These are phyloP conservation scores for Galbula dea DNA, from an alignment of 2,113 vertebrate species.

Conservation along the genomic window DNA sequence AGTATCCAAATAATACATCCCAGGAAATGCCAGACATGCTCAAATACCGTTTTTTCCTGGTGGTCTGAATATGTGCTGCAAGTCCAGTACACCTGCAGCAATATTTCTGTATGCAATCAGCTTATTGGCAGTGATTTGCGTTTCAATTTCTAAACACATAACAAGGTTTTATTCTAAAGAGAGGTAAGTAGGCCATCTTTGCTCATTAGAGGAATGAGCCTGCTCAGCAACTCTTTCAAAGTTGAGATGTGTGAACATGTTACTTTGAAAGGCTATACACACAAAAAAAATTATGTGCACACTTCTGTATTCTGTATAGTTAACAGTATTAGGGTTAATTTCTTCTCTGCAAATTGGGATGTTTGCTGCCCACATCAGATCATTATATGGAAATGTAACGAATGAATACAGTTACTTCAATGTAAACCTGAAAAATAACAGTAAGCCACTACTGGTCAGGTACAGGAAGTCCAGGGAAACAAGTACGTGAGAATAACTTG, in stretches of 20 bases:
- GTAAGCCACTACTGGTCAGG: neutral
- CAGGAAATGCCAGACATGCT: neutral
- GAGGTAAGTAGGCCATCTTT: neutral
- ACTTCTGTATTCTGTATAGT: neutral
- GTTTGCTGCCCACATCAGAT: neutral
- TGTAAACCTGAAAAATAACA: neutral
- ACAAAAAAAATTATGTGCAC: neutral
- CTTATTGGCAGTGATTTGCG: neutral
- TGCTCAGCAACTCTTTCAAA: neutral
- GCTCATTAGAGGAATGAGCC: neutral
- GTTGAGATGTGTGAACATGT: neutral
- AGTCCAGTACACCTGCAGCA: neutral
- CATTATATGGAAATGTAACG: neutral
- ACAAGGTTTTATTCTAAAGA: neutral
- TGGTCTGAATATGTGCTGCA: neutral
- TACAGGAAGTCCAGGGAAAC: neutral
- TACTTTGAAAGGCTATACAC: neutral
- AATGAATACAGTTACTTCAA: neutral
- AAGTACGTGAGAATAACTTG: neutral
- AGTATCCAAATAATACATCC: neutral
- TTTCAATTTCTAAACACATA: neutral
- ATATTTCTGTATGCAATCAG: neutral
- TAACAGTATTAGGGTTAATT: neutral
- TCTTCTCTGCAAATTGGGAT: neutral
- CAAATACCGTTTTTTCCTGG: neutral